A percentile compares a stretch with the other conserved stretches of the same genome.
Evolutionary conservation across 2,797 vertebrate genomes (phyloP).

Genomic region (Poeciliopsis presidionis): DNA sequence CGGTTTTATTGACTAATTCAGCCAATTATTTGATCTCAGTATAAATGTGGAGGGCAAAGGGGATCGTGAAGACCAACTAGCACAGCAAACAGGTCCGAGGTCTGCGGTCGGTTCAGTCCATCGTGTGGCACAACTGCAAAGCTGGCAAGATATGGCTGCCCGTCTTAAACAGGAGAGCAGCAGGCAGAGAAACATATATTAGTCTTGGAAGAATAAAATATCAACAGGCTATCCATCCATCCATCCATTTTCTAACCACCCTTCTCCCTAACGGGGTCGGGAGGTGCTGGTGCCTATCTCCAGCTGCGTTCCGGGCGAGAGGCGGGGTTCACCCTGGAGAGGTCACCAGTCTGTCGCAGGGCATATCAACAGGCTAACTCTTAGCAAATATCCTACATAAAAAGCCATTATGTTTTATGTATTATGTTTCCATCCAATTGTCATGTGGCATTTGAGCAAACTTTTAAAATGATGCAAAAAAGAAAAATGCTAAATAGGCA

Average conservation of each 20-base stretch:
- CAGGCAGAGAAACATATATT: neutral
- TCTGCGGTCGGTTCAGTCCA: neutral
- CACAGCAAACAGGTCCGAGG: neutral
- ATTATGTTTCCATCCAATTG: neutral
- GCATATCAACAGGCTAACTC: neutral
- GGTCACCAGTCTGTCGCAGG: no score
- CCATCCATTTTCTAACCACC: no score
- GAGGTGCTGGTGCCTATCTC: no score
- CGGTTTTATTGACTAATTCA: neutral
- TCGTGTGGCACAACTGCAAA: neutral
- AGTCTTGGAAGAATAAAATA: no score
- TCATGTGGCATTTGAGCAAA: neutral
- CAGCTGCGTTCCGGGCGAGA: no score
- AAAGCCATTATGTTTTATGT: neutral
- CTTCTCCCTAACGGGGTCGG: no score
- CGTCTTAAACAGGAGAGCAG: neutral
- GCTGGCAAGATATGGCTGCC: neutral
- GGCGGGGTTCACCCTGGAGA: no score
- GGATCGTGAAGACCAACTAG: neutral
- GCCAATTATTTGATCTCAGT: neutral
- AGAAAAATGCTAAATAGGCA: neutral
- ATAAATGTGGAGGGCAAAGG: neutral
- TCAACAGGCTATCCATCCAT: neutral
- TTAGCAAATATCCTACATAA: neutral
- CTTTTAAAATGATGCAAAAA: neutral